Base-by-base conservation (phyloP, 1,140 invertebrate species). In the Muscidifurax raptorellus region DNA sequence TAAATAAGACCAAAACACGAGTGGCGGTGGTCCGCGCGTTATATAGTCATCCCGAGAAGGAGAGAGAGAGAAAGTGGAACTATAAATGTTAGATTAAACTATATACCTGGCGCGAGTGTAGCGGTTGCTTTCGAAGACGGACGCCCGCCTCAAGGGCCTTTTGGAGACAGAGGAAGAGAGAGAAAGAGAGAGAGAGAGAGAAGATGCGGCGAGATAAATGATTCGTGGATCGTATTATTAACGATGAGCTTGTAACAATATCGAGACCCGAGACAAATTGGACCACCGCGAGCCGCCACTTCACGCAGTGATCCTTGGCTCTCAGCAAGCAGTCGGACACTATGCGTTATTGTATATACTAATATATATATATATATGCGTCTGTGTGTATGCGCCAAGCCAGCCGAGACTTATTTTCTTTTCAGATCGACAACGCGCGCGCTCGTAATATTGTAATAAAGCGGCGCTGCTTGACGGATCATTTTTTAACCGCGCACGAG, bases 191-290 rank as follows among this genome's bases (percentile, higher is more conserved):
- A 25, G 28, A 72, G n/a, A 78, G 27, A 83, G 78, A 84, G 44
- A 80, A 76, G 77, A 18, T 67, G 79, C 64, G 40, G 1, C 83
- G 83, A 86, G 88, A 87, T 87, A 86, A 88, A 88, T 88, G 87
- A 89, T 88, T 81, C 83, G 82, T 83, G 64, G 86, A 85, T 82
- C 83, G 83, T 87, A 91, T 93, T 93, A 93, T 92, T 92, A 92
- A 92, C 89, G 90, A 92, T 92, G 92, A 93, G 90, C 90, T 92
- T 89, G 90, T 93, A 92, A 93, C 90, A 93, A 92, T 92, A 93
- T 92, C 89, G 88, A 90, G 87, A 83, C 84, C 87, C 86, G 90
- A 92, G 92, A 93, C 92, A 93, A 93, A 93, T 93, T 93, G 92
- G 91, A 93, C 91, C 92, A 93, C 92, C 92, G 89, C 90, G 90